Evolutionary conservation across 2,797 vertebrate genomes (phyloP), one percentile per base, ranked within the genome.

Genomic region (Lophius americanus): DNA sequence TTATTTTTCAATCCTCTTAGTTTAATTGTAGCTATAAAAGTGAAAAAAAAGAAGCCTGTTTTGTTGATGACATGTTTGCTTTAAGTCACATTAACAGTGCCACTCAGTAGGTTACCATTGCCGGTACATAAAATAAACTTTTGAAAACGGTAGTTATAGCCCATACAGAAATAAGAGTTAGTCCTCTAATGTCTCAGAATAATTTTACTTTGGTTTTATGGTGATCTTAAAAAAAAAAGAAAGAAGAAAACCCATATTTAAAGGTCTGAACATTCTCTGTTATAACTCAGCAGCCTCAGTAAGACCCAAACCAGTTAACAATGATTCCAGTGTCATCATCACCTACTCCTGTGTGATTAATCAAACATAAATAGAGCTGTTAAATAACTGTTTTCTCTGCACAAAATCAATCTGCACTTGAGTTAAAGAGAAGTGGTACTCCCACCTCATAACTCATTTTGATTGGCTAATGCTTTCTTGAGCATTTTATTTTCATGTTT

Each of bases 21-120:
- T 85, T 70, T 3, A 3, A 73, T 65, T 78, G 82, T 70, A 76
- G 81, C 78, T 79, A 59, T 81, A 74, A 78, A 78, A 70, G 54
- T 63, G 39, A 8, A 50, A 44, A 41, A 41, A 61, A 63, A 42
- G 57, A 69, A 70, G 63, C 43, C 46, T 74, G 43, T 82, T 83
- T 83, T 74, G 33, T 79, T 80, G 71, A 76, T 80, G 71, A 76
- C 51, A 41, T 72, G 60, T 86, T 85, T 88, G 73, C 78, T 83
- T 74, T 57, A 82, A 75, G 54, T 81, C 68, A 68, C 75, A 81
- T 81, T 61, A 80, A 70, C 77, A 78, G 88, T 91, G 89, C 85
- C 90, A 88, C 87, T 74, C 51, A 73, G 56, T 77, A 73, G 43
- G 70, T 90, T 67, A 86, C 73, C 68, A 65, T 78, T 81, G 64